Percentiles rank a stretch among this genome's conserved stretches.
phyloP scores from a whole-genome alignment of 2,888 invertebrate genomes.

The Euzetes globulus region DNA sequence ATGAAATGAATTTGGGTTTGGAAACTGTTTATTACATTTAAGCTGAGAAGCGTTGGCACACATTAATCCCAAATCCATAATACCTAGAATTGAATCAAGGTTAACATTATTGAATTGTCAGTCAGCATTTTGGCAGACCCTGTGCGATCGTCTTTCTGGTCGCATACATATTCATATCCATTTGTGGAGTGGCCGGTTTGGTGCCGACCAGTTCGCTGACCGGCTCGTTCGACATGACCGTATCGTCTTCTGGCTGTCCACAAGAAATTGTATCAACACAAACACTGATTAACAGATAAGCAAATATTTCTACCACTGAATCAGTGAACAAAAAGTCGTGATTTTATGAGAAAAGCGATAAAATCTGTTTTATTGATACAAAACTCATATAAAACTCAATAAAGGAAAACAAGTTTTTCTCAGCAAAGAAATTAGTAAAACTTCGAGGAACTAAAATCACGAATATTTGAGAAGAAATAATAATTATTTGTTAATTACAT shows the following conservation, averaged over 20 bases:
- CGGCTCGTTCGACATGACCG: constrained; percentile 4
- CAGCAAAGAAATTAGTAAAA: background rate
- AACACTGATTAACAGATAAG: background rate
- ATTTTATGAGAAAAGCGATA: background rate
- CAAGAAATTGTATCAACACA: background rate
- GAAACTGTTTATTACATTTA: constrained; percentile 38
- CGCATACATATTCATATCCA: constrained; percentile 43
- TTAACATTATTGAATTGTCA: background rate
- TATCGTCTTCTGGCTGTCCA: constrained; percentile 35
- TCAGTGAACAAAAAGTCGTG: background rate
- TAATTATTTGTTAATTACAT: too few relatives aligned
- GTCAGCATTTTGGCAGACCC: constrained; percentile 33
- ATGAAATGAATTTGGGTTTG: background rate
- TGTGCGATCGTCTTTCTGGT: constrained; percentile 43
- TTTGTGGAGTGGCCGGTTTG: constrained; percentile 3
- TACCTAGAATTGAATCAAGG: constrained; percentile 33
- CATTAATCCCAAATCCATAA: constrained; percentile 42
- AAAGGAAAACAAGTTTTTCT: background rate
- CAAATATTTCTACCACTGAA: background rate
- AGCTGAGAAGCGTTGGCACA: constrained; percentile 43
- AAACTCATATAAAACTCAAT: too few relatives aligned
- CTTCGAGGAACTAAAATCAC: too few relatives aligned
- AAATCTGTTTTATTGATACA: background rate
- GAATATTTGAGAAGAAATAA: too few relatives aligned
- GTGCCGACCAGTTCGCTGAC: constrained; percentile 17